Conservation (phyloP, 1,140 invertebrate genomes). For the Mycetomoellerius zeteki region DNA sequence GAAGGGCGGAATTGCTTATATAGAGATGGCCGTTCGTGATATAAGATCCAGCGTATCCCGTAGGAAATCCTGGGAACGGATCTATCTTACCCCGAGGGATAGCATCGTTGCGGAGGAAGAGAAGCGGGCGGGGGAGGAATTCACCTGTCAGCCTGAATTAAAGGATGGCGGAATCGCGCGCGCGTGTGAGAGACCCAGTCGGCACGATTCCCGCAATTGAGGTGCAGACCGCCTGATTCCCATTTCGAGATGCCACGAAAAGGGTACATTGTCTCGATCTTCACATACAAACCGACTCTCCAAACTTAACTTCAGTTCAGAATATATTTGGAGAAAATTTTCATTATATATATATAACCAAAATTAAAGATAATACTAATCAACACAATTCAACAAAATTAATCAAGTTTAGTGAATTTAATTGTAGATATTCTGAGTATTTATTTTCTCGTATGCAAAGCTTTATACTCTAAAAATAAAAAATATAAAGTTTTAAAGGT, state of each 20-base stretch:
- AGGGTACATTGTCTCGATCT: constrained; percentile 64
- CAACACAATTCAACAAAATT: neutral
- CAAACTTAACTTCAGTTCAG: constrained; percentile 17
- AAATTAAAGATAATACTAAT: constrained; percentile 5
- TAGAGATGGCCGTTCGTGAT: constrained; percentile 86
- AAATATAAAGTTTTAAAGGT: neutral
- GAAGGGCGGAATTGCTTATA: constrained; percentile 83
- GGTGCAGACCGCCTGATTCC: constrained; percentile 67
- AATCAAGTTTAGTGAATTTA: neutral
- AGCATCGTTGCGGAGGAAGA: constrained; percentile 70
- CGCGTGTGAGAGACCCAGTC: constrained; percentile 55
- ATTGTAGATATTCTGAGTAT: neutral
- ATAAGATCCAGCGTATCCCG: constrained; percentile 87
- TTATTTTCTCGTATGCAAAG: neutral
- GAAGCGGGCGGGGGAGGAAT: constrained; percentile 78
- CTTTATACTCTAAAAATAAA: neutral
- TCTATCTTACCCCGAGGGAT: constrained; percentile 87
- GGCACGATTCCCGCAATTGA: constrained; percentile 76
- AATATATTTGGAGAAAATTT: constrained; percentile 29
- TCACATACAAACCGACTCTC: constrained; percentile 49
- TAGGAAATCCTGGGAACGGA: constrained; percentile 87
- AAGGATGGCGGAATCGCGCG: constrained; percentile 85
- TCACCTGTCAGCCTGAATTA: constrained; percentile 87
- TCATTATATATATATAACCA: too few species aligned
- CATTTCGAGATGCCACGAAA: constrained; percentile 63